phyloP scores from a whole-genome alignment of 2,888 invertebrate genomes.

The Chorisops tibialis region DNA sequence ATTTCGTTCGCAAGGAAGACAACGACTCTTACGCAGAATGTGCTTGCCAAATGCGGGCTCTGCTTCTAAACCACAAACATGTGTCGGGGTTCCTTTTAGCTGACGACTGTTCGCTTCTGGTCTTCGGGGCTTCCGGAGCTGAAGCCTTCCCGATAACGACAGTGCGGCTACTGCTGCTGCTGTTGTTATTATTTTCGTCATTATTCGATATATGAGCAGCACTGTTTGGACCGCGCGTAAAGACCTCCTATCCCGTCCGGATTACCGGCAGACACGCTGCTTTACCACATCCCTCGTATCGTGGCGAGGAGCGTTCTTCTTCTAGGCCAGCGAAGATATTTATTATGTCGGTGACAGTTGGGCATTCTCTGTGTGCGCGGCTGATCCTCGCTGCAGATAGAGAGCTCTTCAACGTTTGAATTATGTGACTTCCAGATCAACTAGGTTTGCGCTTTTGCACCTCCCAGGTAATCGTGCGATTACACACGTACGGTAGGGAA shows the following conservation, averaged over 20 bases:
- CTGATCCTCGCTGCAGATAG: slow-evolving; percentile 21
- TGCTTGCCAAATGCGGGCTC: neutral
- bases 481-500: slow-evolving; percentile 8
- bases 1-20: slow-evolving; percentile 22
- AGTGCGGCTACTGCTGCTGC: too few species aligned
- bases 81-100: slow-evolving; percentile 4
- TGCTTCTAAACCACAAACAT: neutral
- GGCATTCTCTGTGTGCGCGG: slow-evolving; percentile 19
- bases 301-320: neutral
- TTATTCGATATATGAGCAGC: slow-evolving; percentile 20
- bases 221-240: slow-evolving; percentile 6
- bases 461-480: slow-evolving; percentile 25
- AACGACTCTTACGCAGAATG: slow-evolving; percentile 13
- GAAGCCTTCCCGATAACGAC: slow-evolving; percentile 3
- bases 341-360: slow-evolving; percentile 25
- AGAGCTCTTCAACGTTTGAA: slow-evolving; percentile 21
- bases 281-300: slow-evolving; percentile 8
- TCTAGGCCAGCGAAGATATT: slow-evolving; percentile 17
- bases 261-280: neutral
- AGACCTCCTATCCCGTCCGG: neutral
- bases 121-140: neutral
- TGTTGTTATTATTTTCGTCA: slow-evolving; percentile 27
- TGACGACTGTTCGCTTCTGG: neutral
- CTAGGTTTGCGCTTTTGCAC: slow-evolving; percentile 21
- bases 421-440: slow-evolving; percentile 23